Conservation (phyloP, 2,113 vertebrate genomes). For the Megaceryle torquata region DNA sequence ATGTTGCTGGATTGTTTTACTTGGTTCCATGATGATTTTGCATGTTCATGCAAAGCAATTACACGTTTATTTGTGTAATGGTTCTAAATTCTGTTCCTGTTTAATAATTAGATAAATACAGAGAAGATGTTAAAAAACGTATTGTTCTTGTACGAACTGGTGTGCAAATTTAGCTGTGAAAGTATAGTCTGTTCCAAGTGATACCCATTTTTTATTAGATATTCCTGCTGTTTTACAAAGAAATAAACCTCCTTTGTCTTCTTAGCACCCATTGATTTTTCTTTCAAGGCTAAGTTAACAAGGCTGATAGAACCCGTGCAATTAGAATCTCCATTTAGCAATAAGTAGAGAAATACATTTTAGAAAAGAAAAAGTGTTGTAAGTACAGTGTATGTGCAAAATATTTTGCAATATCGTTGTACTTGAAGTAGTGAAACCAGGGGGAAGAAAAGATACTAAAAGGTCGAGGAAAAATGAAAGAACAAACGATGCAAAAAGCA, state of each 20-base stretch:
- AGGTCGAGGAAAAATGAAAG: constrained; percentile 74
- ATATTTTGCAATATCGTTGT: constrained; percentile 52
- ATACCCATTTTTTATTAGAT: neutral
- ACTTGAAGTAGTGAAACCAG: constrained; percentile 65
- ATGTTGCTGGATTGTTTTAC: neutral
- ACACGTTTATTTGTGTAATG: neutral
- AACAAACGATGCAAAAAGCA: constrained; percentile 95
- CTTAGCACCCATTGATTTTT: constrained; percentile 65
- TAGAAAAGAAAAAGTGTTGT: constrained; percentile 39
- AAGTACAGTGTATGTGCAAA: neutral
- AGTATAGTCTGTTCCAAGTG: neutral
- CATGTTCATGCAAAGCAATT: neutral
- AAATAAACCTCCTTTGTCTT: constrained; percentile 65
- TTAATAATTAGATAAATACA: neutral
- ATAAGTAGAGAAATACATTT: constrained; percentile 28
- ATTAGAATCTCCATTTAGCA: constrained; percentile 55
- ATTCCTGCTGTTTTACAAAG: constrained; percentile 31
- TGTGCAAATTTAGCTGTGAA: neutral
- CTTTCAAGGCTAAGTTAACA: constrained; percentile 48
- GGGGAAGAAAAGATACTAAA: constrained; percentile 70
- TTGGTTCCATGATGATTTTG: neutral
- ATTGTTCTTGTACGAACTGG: neutral
- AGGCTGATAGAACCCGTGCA: constrained; percentile 52
- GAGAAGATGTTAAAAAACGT: neutral
- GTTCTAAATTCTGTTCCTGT: neutral